Percentiles rank a stretch among this genome's conserved stretches.
Evolutionary conservation across 2,797 vertebrate genomes (phyloP).

Genomic region (Silurus lanzhouensis): DNA sequence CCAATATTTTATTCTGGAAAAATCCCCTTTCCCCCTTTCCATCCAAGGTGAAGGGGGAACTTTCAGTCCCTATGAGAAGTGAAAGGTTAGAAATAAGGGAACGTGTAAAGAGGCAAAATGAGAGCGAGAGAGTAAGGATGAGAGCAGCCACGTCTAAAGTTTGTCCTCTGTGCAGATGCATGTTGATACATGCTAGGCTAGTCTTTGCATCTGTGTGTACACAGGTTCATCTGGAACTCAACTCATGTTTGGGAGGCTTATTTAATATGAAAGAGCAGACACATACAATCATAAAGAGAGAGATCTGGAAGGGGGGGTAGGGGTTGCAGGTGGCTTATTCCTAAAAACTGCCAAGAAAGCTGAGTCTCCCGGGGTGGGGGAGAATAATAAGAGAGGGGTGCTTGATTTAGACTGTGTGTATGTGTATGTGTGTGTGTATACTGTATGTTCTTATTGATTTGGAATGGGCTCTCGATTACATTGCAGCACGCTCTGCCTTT

Average conservation of each 20-base stretch:
- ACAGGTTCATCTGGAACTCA: slow-evolving; percentile 56
- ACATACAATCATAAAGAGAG: slow-evolving; percentile 45
- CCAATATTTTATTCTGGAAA: slow-evolving; percentile 71
- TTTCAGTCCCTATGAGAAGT: slow-evolving; percentile 58
- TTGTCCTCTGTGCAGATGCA: slow-evolving; percentile 35
- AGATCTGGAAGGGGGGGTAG: slow-evolving; percentile 43
- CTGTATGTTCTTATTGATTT: slow-evolving; percentile 56
- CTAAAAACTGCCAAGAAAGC: slow-evolving; percentile 75
- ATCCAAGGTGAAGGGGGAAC: slow-evolving; percentile 57
- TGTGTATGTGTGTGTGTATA: slow-evolving; percentile 17
- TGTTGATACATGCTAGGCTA: slow-evolving; percentile 55
- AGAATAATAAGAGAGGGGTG: slow-evolving; percentile 69
- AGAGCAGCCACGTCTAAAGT: slow-evolving; percentile 39
- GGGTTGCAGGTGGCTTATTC: slow-evolving; percentile 77
- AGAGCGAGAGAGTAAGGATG: slow-evolving; percentile 40
- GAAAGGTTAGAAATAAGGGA: slow-evolving; percentile 36
- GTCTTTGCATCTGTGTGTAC: slow-evolving; percentile 55
- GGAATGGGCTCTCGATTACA: slow-evolving; percentile 56
- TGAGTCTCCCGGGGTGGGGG: slow-evolving; percentile 73
- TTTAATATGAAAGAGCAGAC: slow-evolving; percentile 44
- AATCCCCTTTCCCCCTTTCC: slow-evolving; percentile 52
- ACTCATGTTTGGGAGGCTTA: slow-evolving; percentile 45
- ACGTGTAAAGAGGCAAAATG: slow-evolving; percentile 43
- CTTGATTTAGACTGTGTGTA: slow-evolving; percentile 49
- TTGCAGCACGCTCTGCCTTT: slow-evolving; percentile 59